Evolutionary conservation across 2,113 vertebrate genomes (phyloP).

Genomic region (Pantherophis guttatus): DNA sequence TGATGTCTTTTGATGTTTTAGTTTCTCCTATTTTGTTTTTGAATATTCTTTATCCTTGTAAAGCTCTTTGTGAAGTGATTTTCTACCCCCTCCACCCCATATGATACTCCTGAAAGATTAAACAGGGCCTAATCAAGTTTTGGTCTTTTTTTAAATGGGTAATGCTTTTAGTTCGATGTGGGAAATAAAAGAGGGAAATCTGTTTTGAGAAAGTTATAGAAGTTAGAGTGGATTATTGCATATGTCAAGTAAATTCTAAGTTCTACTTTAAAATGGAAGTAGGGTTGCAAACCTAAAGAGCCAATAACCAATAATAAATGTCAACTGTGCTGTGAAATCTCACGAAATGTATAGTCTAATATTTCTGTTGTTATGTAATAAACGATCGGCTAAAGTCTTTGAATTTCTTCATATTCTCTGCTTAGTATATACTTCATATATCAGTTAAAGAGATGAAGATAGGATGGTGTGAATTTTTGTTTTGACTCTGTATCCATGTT

Average conservation of each 20-base stretch:
- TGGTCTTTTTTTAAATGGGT: neutral
- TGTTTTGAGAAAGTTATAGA: conserved; percentile 49
- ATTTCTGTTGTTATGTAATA: neutral
- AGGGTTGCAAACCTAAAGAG: neutral
- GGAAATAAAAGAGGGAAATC: conserved; percentile 28
- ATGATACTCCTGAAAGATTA: neutral
- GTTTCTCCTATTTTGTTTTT: neutral
- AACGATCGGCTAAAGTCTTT: neutral
- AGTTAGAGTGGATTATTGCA: conserved; percentile 50
- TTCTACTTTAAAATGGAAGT: conserved; percentile 22
- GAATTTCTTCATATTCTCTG: neutral
- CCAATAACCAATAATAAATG: neutral
- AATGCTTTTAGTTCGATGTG: conserved; percentile 44
- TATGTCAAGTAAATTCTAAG: conserved; percentile 18
- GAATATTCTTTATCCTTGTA: neutral
- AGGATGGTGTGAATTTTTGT: neutral
- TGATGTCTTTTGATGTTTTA: neutral
- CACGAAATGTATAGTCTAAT: neutral
- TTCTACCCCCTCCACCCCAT: neutral
- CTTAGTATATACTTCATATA: neutral
- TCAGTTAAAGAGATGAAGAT: neutral
- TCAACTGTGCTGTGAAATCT: neutral
- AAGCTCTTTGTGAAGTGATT: neutral
- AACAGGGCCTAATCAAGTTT: neutral
- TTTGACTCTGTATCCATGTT: neutral